Evolutionary conservation across 2,888 invertebrate species (phyloP), one percentile per base, ranked within the genome.

Genomic region (Eupithecia vulgata): DNA sequence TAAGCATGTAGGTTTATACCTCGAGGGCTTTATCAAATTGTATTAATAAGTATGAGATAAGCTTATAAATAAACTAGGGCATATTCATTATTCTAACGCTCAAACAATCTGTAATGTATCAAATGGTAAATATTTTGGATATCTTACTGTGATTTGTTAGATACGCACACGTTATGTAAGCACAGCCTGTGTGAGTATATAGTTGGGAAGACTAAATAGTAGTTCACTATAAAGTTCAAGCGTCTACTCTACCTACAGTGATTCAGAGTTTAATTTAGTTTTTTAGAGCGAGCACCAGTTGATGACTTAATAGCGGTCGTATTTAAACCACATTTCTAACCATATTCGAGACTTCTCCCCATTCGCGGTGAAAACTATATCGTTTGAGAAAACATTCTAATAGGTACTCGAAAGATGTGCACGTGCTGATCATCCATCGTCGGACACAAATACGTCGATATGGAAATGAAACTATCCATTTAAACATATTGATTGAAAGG

Each of bases 401-500:
- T 5, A 42, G 42, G 48, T 64, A 65, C 62, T 68, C 64, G 37
- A 65, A 68, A 68, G 48, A 64, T 59, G 52, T 66, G 72, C 72
- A 72, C 72, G 70, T 72, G 72, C 72, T 72, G 72, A 67, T 68
- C 67, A 70, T 67, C 64, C 67, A 72, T 72, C 65, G 70, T 68
- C 37, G 67, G 62, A 67, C 42, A 68, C 59, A 61, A 72, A 73
- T 72, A 66, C 66, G 59, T 70, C 74, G 73, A 76, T 76, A 79
- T 73, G 75, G 75, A 79, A 79, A 80, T 76, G 70, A 71, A 72
- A 71, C 75, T 76, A 77, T 70, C 68, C 72, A 79, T 80, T 83
- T 82, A 82, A 83, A 84, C 79, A 83, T 81, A 83, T 84, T 83
- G 83, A 85, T 84, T 84, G 81, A 81, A 83, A 87, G 81, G 83